phyloP scores from a whole-genome alignment of 2,888 invertebrate species.

The Hyposoter dolosus region DNA sequence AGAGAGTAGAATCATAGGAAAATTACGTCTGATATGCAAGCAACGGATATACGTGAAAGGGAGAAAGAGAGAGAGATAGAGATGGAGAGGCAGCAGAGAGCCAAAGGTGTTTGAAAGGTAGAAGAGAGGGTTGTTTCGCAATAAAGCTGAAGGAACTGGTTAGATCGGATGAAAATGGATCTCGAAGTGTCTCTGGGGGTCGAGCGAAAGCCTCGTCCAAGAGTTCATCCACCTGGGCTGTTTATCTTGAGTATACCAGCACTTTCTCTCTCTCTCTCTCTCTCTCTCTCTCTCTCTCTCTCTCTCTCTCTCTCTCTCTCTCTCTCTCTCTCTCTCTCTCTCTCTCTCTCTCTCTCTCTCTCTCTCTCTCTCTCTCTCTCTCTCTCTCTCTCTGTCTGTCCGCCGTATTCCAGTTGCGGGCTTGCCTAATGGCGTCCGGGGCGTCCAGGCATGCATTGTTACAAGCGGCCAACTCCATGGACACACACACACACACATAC shows the following conservation, averaged over 20 bases:
- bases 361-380: constrained; percentile 12
- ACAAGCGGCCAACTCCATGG: constrained; percentile 66
- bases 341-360: constrained; percentile 24
- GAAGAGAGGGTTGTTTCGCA: not conserved
- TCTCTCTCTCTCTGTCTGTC: not conserved
- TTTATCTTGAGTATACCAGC: constrained; percentile 76
- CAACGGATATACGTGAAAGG: no score
- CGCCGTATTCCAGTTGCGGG: not conserved
- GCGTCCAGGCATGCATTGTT: constrained; percentile 77
- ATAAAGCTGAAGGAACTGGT: constrained; percentile 26
- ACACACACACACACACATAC: not conserved
- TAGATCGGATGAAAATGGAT: constrained; percentile 50
- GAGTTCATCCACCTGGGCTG: constrained; percentile 66
- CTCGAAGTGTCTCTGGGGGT: constrained; percentile 39
- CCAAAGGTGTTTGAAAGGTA: not conserved
- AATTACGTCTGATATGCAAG: no score
- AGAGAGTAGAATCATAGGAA: no score
- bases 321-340: not conserved
- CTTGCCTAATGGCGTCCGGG: constrained; percentile 74
- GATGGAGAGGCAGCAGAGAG: not conserved
- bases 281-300: not conserved
- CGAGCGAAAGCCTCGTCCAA: constrained; percentile 23
- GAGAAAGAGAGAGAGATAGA: not conserved
- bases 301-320: no score
- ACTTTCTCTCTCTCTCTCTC: constrained; percentile 22